Percentiles rank a stretch among this genome's conserved stretches.
Conservation (phyloP, 1,140 invertebrate species). For the Telenomus remus region DNA sequence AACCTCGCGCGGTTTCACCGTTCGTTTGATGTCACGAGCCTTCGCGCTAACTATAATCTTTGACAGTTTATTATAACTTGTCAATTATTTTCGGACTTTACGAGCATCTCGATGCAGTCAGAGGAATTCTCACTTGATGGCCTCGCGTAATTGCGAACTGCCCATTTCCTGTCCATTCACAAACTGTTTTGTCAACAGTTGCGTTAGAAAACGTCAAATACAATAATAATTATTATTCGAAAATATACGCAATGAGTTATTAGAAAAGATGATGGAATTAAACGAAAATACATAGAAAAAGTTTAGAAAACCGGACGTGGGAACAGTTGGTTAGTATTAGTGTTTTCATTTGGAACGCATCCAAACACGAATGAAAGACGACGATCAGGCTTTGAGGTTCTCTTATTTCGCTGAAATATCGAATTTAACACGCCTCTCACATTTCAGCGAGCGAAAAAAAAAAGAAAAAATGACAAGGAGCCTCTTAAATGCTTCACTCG, state of each 20-base stretch:
- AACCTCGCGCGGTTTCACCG: slow-evolving; percentile 47
- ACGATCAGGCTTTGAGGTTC: slow-evolving; percentile 49
- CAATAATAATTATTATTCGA: no score
- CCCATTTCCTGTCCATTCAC: no score
- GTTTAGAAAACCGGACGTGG: slow-evolving; percentile 55
- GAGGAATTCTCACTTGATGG: no score
- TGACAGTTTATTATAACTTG: slow-evolving; percentile 50
- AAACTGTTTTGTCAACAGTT: no score
- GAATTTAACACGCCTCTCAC: slow-evolving; percentile 54
- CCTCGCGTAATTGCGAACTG: no score
- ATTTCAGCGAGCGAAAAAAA: slow-evolving; percentile 24
- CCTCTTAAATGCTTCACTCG: slow-evolving; percentile 35
- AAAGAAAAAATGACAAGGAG: slow-evolving; percentile 24
- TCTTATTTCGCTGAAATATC: slow-evolving; percentile 56
- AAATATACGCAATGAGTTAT: slow-evolving; percentile 1
- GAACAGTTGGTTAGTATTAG: slow-evolving; percentile 57
- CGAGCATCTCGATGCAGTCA: neutral
- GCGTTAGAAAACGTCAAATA: no score
- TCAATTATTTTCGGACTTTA: slow-evolving; percentile 55
- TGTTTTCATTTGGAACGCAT: slow-evolving; percentile 57
- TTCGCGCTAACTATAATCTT: slow-evolving; percentile 42
- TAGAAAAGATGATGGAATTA: slow-evolving; percentile 23
- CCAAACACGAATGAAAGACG: slow-evolving; percentile 56
- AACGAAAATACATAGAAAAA: slow-evolving; percentile 28
- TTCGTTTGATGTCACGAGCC: slow-evolving; percentile 50